Conservation (phyloP, 2,113 vertebrate species). For the Porphyrio hochstetteri region DNA sequence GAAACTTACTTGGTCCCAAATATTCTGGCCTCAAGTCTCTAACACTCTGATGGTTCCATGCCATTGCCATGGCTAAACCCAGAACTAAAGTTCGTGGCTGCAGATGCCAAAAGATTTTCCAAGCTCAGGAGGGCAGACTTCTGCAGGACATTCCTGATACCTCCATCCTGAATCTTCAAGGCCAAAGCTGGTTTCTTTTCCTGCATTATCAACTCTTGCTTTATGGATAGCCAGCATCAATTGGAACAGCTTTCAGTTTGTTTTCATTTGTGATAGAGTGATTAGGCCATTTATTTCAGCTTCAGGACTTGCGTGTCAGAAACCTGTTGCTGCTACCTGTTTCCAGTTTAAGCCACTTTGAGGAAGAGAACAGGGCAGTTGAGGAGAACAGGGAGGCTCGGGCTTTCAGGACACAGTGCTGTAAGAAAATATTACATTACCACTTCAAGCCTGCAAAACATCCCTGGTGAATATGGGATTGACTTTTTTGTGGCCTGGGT, state of each 20-base stretch:
- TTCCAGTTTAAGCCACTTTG: background rate
- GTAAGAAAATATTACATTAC: background rate
- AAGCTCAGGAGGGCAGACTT: background rate
- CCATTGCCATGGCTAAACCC: background rate
- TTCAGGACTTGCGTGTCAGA: background rate
- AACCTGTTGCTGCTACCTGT: background rate
- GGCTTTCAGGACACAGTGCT: background rate
- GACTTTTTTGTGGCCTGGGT: background rate
- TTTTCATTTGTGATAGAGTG: background rate
- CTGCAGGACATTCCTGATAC: background rate
- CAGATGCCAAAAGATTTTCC: background rate
- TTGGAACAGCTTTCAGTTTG: background rate
- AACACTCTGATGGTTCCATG: background rate
- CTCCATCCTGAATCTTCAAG: background rate
- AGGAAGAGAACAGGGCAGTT: background rate
- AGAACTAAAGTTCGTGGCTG: background rate
- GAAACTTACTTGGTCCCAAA: background rate
- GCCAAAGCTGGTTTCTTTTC: background rate
- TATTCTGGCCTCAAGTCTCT: background rate
- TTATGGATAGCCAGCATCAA: background rate
- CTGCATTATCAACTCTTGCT: background rate
- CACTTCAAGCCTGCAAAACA: background rate
- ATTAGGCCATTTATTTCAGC: background rate
- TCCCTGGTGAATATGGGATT: background rate
- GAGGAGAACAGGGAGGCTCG: background rate